phyloP scores from a whole-genome alignment of 1,140 invertebrate species.

The Samia ricini region DNA sequence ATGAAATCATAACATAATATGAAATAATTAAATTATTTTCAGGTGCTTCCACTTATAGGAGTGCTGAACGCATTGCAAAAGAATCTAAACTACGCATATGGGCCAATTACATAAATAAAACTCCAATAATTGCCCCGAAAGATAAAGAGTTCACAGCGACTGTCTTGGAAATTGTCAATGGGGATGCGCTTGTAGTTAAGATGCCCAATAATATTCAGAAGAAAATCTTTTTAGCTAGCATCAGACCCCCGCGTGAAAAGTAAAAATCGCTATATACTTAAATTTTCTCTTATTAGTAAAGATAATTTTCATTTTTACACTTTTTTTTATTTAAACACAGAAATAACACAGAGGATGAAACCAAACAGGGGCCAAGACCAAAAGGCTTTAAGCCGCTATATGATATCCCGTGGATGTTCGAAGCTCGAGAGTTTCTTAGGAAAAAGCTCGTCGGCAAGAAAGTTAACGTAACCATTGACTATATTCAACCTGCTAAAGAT shows the following conservation, averaged over 20 bases:
- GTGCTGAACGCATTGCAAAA: conserved; percentile 92
- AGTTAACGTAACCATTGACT: conserved; percentile 95
- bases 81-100: conserved; percentile 91
- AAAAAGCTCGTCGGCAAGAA: conserved; percentile 98
- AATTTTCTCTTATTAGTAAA: not conserved
- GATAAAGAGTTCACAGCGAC: conserved; percentile 92
- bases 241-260: conserved; percentile 92
- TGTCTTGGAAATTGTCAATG: conserved; percentile 96
- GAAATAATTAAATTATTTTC: not conserved
- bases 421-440: conserved; percentile 97
- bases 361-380: conserved; percentile 79
- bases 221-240: conserved; percentile 97
- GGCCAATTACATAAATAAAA: conserved; percentile 88
- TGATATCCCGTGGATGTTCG: conserved; percentile 98
- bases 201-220: conserved; percentile 87
- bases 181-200: conserved; percentile 94
- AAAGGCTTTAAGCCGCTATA: conserved; percentile 89
- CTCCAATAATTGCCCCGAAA: conserved; percentile 84
- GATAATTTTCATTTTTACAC: no score
- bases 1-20: no score
- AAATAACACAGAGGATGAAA: conserved; percentile 79
- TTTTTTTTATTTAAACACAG: conserved; percentile 22
- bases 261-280: conserved; percentile 26
- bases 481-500: conserved; percentile 95
- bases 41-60: conserved; percentile 90